Conservation (phyloP, 2,113 vertebrate species). For the Lepisosteus oculatus region DNA sequence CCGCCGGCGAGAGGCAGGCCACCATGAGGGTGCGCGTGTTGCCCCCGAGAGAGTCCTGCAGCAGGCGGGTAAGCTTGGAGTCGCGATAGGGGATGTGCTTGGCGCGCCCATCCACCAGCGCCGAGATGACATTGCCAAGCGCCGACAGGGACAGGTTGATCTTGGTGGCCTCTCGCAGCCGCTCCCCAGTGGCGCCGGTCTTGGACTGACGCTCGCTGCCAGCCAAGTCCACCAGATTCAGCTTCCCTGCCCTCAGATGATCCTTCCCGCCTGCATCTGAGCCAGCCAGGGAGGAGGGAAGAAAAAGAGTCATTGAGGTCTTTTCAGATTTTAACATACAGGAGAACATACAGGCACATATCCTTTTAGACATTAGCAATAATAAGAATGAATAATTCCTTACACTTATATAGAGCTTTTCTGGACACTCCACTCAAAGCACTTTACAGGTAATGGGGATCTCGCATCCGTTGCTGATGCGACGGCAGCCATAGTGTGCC, state of each 20-base stretch:
- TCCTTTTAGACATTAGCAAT: neutral
- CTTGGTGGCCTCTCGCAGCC: constrained; percentile 83
- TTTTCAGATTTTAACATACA: neutral
- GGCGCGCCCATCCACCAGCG: constrained; percentile 77
- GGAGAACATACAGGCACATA: neutral
- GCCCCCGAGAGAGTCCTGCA: constrained; percentile 87
- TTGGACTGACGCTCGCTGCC: constrained; percentile 89
- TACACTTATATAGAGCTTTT: too few species aligned
- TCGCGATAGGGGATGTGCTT: constrained; percentile 82
- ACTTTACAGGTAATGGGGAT: too few species aligned
- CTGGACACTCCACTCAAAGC: too few species aligned
- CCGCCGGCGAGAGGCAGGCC: constrained; percentile 79
- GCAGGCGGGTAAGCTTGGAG: constrained; percentile 85
- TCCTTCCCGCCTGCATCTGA: constrained; percentile 73
- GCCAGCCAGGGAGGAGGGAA: neutral
- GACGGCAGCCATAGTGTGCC: too few species aligned
- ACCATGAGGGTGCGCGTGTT: constrained; percentile 88
- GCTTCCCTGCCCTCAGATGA: constrained; percentile 79
- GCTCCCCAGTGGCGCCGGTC: constrained; percentile 77
- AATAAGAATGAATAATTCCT: neutral
- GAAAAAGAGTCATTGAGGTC: neutral
- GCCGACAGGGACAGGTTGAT: constrained; percentile 88
- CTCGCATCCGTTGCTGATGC: too few species aligned
- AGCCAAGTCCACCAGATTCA: constrained; percentile 85
- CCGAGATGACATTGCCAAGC: constrained; percentile 84